A percentile compares a stretch with the other conserved stretches of the same genome.
Evolutionary conservation across 1,140 invertebrate species (phyloP).

Genomic region (Ylistrum balloti): DNA sequence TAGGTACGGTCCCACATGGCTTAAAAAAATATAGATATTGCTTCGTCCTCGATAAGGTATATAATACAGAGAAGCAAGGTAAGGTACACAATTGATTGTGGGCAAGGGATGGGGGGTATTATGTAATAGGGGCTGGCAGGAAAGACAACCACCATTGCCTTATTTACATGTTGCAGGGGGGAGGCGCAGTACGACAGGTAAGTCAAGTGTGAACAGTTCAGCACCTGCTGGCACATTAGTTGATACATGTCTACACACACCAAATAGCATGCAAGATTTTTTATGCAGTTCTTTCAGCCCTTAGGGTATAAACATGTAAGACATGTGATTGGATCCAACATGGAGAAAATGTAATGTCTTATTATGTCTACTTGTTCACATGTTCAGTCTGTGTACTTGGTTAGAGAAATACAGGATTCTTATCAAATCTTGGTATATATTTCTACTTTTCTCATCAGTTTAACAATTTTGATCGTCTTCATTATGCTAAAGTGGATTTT

Average conservation of each 20-base stretch:
- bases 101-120: background rate
- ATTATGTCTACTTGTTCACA: background rate
- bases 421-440: background rate
- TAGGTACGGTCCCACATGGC: background rate
- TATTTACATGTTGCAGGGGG: slow-evolving; percentile 22
- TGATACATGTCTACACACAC: slow-evolving; percentile 5
- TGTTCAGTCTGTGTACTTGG: background rate
- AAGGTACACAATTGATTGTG: background rate
- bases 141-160: background rate
- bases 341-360: background rate
- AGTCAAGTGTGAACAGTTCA: background rate
- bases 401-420: background rate
- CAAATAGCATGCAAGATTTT: background rate
- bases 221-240: background rate
- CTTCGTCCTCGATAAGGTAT: background rate
- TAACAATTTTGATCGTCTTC: background rate
- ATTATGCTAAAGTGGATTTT: background rate
- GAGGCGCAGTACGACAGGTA: background rate
- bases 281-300: background rate
- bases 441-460: background rate
- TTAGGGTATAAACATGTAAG: background rate
- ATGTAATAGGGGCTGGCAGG: background rate
- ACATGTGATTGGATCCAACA: slow-evolving; percentile 38
- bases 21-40: slow-evolving; percentile 12
- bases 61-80: background rate